Percentiles rank a stretch among this genome's conserved stretches.
Conservation (phyloP, 2,113 vertebrate species). For the Cephalopterus ornatus region DNA sequence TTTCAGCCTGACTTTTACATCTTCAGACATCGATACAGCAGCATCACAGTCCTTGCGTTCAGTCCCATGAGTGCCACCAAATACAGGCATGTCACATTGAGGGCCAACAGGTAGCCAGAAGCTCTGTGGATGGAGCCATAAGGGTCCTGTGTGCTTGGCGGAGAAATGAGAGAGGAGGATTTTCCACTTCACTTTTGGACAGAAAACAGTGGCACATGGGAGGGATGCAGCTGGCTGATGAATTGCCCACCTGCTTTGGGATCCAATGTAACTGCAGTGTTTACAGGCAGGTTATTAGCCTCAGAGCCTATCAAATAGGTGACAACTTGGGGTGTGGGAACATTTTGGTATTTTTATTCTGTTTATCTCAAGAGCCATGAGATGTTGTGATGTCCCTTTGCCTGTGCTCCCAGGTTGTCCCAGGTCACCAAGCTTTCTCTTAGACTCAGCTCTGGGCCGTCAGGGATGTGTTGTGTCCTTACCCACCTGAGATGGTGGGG, state of each 20-base stretch:
- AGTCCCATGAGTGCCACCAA: neutral
- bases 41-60: neutral
- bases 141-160: neutral
- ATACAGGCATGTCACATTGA: neutral
- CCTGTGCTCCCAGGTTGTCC: neutral
- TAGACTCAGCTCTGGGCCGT: neutral
- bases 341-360: neutral
- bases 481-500: too few relatives aligned
- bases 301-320: neutral
- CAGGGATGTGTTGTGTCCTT: neutral
- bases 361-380: neutral
- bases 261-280: neutral
- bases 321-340: rapidly evolving
- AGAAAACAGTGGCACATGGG: neutral
- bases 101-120: neutral
- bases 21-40: neutral
- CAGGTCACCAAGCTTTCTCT: neutral
- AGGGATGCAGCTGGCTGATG: neutral
- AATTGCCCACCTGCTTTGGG: neutral
- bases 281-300: neutral
- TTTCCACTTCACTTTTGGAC: neutral
- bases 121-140: neutral
- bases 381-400: neutral
- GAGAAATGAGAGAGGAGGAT: neutral
- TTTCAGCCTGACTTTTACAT: neutral